Percentiles rank a stretch among this genome's conserved stretches.
Conservation (phyloP, 2,888 invertebrate species). For the Aphodius sticticus region DNA sequence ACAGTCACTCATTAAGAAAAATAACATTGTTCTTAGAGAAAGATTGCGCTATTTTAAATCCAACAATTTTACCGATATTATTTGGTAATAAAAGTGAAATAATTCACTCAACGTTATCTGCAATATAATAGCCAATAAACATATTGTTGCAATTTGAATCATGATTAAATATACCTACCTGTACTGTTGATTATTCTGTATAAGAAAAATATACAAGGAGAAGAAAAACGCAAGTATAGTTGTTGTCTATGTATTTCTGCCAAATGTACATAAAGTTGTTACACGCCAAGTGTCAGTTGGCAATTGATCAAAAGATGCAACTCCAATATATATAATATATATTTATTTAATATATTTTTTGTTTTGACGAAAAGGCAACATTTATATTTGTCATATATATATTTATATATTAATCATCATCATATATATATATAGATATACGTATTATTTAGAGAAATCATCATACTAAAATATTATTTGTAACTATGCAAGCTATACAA, state of each 20-base stretch:
- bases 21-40: no score
- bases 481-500: slow-evolving; percentile 58
- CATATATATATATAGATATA: slow-evolving; percentile 26
- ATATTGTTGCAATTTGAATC: no score
- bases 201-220: background rate
- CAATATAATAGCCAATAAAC: no score
- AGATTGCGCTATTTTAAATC: no score
- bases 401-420: slow-evolving; percentile 25
- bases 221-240: slow-evolving; percentile 12
- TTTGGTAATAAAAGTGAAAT: no score
- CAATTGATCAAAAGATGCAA: slow-evolving; percentile 24
- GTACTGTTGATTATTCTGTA: no score
- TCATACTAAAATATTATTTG: slow-evolving; percentile 54
- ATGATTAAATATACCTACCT: no score
- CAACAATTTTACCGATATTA: no score
- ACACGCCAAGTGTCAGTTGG: slow-evolving; percentile 35
- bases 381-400: slow-evolving; percentile 52
- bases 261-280: slow-evolving; percentile 47
- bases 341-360: slow-evolving; percentile 21
- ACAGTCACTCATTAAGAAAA: no score
- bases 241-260: slow-evolving; percentile 48
- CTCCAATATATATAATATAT: slow-evolving; percentile 26
- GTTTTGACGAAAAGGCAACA: slow-evolving; percentile 58
- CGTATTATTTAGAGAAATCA: slow-evolving; percentile 47
- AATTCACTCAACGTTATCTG: no score